Evolutionary conservation across 2,797 vertebrate species (phyloP).

Genomic region (Numenius phaeopus): DNA sequence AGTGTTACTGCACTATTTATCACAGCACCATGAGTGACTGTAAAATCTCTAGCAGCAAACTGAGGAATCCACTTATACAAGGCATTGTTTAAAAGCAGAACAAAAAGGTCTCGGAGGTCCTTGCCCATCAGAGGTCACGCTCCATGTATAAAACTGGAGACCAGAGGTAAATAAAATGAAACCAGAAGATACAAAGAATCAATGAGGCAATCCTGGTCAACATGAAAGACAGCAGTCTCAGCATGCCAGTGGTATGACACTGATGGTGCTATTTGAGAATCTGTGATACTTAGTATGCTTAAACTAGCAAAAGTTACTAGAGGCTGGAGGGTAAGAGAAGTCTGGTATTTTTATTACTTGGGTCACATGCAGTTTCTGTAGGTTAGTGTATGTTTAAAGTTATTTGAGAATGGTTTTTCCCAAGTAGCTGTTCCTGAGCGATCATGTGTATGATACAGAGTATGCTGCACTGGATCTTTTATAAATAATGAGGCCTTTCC

Average conservation of each 20-base stretch:
- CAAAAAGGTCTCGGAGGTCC: not conserved
- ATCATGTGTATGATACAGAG: not conserved
- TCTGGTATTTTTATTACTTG: not conserved
- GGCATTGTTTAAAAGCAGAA: not conserved
- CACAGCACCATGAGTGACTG: not conserved
- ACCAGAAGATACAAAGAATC: not conserved
- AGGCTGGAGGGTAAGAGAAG: not conserved
- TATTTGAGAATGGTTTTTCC: not conserved
- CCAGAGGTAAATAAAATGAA: not conserved
- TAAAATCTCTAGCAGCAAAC: not conserved
- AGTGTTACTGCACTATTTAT: not conserved
- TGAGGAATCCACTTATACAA: not conserved
- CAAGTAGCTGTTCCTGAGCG: not conserved
- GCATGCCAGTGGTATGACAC: not conserved
- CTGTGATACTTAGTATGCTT: not conserved
- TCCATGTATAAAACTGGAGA: not conserved
- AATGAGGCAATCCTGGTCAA: accelerated
- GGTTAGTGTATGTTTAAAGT: not conserved
- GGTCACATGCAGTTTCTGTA: not conserved
- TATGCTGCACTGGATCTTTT: not conserved
- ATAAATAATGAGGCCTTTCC: not conserved
- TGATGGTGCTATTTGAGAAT: not conserved
- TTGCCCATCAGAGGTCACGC: not conserved
- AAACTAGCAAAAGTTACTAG: not conserved
- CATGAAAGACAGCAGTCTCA: not conserved